Evolutionary conservation across 1,140 invertebrate genomes (phyloP), one percentile per base, ranked within the genome.

Genomic region (Platyura marginata): DNA sequence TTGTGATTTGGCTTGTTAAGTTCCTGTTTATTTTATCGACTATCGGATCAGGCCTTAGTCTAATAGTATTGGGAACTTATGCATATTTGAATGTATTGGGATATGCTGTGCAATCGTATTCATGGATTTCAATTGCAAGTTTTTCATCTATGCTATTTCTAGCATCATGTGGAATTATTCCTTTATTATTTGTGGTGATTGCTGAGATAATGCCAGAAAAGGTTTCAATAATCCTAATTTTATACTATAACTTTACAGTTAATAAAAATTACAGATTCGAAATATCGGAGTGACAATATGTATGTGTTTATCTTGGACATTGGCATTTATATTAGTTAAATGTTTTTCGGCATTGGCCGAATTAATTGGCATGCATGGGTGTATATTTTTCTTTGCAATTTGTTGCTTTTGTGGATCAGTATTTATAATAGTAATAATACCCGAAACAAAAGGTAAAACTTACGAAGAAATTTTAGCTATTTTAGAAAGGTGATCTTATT

Each of bases 361-460:
- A n/a, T 21, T n/a, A 20, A 11, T 38, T 22, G 42, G 42, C 37
- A 29, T 38, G 11, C 19, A 41, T 20, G 25, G 39, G n/a, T 23
- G 20, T n/a, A 41, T 41, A 13, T 44, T 20, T 15, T 18, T 39
- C 21, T 37, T 29, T 23, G 3, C 38, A 20, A 41, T 44, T 41
- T 35, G 32, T 32, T 32, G 19, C 13, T 8, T 33, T 16, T 20
- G 42, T 42, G 25, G 21, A 8, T 19, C 13, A 16, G 39, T 42
- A 22, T 47, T 45, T 29, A 29, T 42, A 3, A 34, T 42, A 2
- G 9, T 67, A 9, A 51, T 73, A 33, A 56, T 78, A 18, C 78
- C 77, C 0, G 79, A 82, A 56, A 81, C 79, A 0, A 78, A 77
- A 55, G 74, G 73, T 3, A 76, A 74, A 54, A 66, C 61, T 5